Evolutionary conservation across 2,797 vertebrate species (phyloP), one percentile per base, ranked within the genome.

Genomic region (Sternarchorhynchus goeldii): DNA sequence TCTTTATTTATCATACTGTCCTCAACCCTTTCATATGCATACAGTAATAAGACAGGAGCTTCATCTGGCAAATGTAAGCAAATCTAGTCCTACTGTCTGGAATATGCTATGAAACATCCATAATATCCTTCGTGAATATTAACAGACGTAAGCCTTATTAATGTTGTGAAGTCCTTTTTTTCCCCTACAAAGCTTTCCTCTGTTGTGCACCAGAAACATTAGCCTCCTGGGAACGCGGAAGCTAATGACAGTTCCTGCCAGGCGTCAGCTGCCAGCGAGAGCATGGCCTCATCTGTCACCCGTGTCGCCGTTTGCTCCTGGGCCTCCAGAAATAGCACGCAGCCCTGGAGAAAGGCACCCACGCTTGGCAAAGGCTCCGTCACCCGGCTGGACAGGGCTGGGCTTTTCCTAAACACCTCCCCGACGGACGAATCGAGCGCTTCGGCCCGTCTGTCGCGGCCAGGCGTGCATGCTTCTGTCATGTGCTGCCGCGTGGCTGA

Each of bases 121-220:
- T 14, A 1, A 62, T 16, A 2, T 18, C 18, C 5, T 16, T 34
- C 29, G 18, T 29, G 34, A 21, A 17, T 4, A 6, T 29, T 21
- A 53, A 12, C 55, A 65, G 70, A 70, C 67, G 10, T 50, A 50
- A 56, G 7, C 31, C 16, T 1, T 67, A 25, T 20, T 68, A 60
- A 66, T 66, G 58, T 66, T 62, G 58, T 76, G 29, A 66, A 60
- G 31, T 73, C 57, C 62, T 32, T 58, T 59, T 63, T 67, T 10
- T 66, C 62, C 70, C 50, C 72, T 66, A 62, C 45, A n/a, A 75
- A 77, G 56, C 34, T 69, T 67, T 60, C 53, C 59, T 77, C 45
- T 34, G 60, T 63, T 66, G 72, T 81, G 79, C 78, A 67, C 64
- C 71, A 77, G 81, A 79, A 87, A 85, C 76, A 78, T 80, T 82